These are phyloP conservation scores for Noctua janthe DNA, from an alignment of 2,888 invertebrate genomes.

Conservation along the genomic window DNA sequence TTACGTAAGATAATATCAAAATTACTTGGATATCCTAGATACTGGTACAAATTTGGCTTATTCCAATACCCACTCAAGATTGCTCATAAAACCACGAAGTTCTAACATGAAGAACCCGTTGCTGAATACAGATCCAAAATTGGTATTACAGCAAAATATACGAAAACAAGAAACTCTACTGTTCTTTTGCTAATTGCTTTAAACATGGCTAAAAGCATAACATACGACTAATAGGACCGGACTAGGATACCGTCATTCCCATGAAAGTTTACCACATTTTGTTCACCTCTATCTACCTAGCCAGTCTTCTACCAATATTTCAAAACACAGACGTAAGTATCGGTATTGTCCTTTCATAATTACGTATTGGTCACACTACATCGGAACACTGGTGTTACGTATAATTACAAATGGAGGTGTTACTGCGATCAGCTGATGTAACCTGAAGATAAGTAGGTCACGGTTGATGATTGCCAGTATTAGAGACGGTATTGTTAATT, in stretches of 20 bases:
- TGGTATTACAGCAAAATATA: not conserved
- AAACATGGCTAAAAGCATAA: not conserved
- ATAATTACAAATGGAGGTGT: constrained; percentile 41
- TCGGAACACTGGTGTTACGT: constrained; percentile 37
- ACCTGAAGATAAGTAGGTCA: constrained; percentile 51
- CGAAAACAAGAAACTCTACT: not conserved
- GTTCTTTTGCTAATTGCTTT: not conserved
- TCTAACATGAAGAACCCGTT: not conserved
- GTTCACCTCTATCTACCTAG: not conserved
- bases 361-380: constrained; percentile 49
- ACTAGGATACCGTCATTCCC: not conserved
- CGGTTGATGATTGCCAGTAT: constrained; percentile 28
- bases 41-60: not conserved
- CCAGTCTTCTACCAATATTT: not conserved
- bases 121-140: not conserved
- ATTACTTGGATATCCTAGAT: not conserved
- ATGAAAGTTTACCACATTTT: not conserved
- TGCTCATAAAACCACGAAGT: not conserved
- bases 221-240: not conserved
- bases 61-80: not conserved
- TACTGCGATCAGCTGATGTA: constrained; percentile 45
- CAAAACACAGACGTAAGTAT: not conserved
- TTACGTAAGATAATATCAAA: not conserved
- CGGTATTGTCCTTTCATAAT: constrained; percentile 28
- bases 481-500: not conserved